Conservation (phyloP, 2,113 vertebrate species). For the Strix uralensis region DNA sequence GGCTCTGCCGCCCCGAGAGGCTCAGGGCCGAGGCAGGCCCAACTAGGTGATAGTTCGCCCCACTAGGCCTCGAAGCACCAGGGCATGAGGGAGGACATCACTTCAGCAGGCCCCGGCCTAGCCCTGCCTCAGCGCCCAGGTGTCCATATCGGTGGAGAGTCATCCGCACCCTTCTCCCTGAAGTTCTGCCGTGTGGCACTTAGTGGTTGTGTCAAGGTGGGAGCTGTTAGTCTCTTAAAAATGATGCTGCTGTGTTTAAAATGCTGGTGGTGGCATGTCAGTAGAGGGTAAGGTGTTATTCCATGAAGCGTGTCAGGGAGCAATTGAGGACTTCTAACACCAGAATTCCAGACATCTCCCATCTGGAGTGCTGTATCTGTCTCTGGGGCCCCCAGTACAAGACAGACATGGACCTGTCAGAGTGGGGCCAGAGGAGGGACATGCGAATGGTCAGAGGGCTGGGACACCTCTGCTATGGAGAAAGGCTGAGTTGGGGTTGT, state of each 20-base stretch:
- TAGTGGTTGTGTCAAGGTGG: accelerated
- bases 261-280: not conserved
- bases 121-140: not conserved
- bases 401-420: not conserved
- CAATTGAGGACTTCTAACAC: not conserved
- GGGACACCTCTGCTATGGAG: accelerated
- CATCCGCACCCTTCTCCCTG: not conserved
- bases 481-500: not conserved
- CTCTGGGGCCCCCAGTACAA: not conserved
- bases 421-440: not conserved
- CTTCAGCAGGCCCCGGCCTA: not conserved
- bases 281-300: not conserved
- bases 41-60: accelerated
- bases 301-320: accelerated
- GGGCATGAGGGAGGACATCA: not conserved
- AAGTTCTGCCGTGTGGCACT: too few relatives aligned
- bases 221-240: not conserved
- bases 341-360: too few relatives aligned
- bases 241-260: not conserved
- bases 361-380: accelerated
- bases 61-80: not conserved
- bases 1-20: not conserved
- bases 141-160: not conserved
- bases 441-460: accelerated
- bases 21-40: not conserved